phyloP scores from a whole-genome alignment of 2,888 invertebrate species.

The Chorisops tibialis region DNA sequence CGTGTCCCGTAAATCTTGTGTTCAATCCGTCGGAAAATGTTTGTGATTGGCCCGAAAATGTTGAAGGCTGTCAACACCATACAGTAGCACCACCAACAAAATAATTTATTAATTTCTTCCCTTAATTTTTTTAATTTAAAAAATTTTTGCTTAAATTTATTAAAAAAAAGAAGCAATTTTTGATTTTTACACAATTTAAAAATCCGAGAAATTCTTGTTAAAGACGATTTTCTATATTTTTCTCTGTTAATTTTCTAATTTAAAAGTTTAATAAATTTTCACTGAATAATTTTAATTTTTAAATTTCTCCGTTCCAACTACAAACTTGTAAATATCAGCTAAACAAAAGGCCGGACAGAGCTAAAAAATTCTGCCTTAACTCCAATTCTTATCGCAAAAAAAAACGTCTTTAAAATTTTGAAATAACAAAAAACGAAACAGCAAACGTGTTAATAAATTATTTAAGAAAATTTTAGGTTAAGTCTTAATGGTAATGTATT shows the following conservation, averaged over 20 bases:
- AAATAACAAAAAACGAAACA: too few species aligned
- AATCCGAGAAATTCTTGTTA: not conserved
- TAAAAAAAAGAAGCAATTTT: not conserved
- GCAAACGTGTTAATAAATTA: constrained; percentile 21
- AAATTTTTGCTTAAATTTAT: not conserved
- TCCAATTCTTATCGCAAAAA: too few species aligned
- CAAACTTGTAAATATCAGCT: too few species aligned
- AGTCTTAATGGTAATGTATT: constrained; percentile 14
- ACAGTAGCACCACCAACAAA: constrained; percentile 62
- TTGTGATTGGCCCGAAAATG: constrained; percentile 95
- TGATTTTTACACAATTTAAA: not conserved
- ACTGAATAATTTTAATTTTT: too few species aligned
- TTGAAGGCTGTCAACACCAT: constrained; percentile 76
- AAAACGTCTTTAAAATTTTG: too few species aligned
- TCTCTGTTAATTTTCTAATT: not conserved
- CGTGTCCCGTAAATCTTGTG: constrained; percentile 86
- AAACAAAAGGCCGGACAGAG: too few species aligned
- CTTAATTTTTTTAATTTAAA: constrained; percentile 6
- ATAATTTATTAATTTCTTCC: constrained; percentile 19
- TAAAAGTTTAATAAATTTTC: too few species aligned
- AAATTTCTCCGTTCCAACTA: too few species aligned
- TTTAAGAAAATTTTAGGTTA: constrained; percentile 11
- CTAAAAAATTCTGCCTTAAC: too few species aligned
- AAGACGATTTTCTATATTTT: not conserved
- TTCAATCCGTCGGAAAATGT: constrained; percentile 92